Evolutionary conservation across 2,113 vertebrate genomes (phyloP).

Genomic region (Xenotilapia longispinis): DNA sequence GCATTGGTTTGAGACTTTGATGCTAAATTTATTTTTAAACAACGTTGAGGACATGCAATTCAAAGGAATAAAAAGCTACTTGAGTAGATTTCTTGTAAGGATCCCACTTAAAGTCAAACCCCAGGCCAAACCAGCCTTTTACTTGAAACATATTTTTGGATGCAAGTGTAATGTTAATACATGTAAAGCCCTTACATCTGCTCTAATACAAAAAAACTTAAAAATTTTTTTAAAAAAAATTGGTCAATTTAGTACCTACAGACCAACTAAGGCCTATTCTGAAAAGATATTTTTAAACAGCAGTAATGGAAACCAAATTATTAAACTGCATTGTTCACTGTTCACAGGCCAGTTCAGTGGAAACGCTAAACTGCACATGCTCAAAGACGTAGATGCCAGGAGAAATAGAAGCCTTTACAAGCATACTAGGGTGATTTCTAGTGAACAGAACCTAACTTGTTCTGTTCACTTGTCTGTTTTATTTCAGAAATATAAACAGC

Average conservation of each 20-base stretch:
- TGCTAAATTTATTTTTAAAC: neutral
- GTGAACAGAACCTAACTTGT: neutral
- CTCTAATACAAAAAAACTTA: neutral
- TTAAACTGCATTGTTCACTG: neutral
- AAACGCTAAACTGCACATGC: neutral
- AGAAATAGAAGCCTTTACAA: neutral
- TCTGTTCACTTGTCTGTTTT: neutral
- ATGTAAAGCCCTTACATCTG: neutral
- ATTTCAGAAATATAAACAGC: neutral
- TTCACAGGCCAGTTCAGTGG: neutral
- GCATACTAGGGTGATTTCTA: neutral
- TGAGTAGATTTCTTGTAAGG: neutral
- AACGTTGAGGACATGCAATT: neutral
- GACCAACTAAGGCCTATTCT: neutral
- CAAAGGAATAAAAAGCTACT: neutral
- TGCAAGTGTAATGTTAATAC: neutral
- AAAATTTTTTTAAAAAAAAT: neutral
- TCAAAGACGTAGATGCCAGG: neutral
- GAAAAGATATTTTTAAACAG: neutral
- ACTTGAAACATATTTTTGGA: neutral
- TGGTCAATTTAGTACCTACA: neutral
- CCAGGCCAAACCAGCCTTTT: neutral
- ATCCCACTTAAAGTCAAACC: neutral
- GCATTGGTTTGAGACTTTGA: neutral
- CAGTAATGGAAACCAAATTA: neutral